These are phyloP conservation scores for Geococcyx californianus DNA, from an alignment of 2,113 vertebrate species.

Conservation along the genomic window DNA sequence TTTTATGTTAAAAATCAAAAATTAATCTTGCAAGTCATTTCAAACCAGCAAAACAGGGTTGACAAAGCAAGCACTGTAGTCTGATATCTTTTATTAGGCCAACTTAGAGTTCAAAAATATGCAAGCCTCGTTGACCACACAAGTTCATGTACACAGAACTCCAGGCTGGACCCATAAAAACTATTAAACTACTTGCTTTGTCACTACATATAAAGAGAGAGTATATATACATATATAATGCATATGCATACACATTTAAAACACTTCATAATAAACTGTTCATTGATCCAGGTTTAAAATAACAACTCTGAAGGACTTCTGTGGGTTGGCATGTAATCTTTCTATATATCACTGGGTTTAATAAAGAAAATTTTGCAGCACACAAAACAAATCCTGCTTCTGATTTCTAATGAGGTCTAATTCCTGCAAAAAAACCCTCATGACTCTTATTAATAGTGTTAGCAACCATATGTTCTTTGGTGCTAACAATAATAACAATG, in stretches of 20 bases:
- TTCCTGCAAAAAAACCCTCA: not conserved
- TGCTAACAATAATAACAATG: not conserved
- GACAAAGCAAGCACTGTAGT: slow-evolving; percentile 69
- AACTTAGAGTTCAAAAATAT: slow-evolving; percentile 63
- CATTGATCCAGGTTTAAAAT: slow-evolving; percentile 33
- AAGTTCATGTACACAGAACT: slow-evolving; percentile 18
- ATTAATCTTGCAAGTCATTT: slow-evolving; percentile 64
- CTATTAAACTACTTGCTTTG: slow-evolving; percentile 50
- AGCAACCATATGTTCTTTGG: not conserved
- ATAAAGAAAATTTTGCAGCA: slow-evolving; percentile 3
- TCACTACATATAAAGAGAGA: not conserved
- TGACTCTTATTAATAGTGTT: not conserved
- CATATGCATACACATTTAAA: not conserved
- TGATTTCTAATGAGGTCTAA: not conserved
- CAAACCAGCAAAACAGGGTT: slow-evolving; percentile 52
- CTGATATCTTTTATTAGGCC: slow-evolving; percentile 68
- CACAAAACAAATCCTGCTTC: slow-evolving; percentile 2
- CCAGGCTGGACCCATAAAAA: slow-evolving; percentile 29
- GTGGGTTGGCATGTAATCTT: slow-evolving; percentile 3
- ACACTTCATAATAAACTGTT: slow-evolving; percentile 25
- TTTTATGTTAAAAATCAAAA: slow-evolving; percentile 70
- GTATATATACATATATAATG: not conserved
- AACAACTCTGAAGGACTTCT: slow-evolving; percentile 31
- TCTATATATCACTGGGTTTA: not conserved
- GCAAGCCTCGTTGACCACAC: slow-evolving; percentile 50